phyloP scores from a whole-genome alignment of 2,797 vertebrate genomes.

The Rhincodon typus region DNA sequence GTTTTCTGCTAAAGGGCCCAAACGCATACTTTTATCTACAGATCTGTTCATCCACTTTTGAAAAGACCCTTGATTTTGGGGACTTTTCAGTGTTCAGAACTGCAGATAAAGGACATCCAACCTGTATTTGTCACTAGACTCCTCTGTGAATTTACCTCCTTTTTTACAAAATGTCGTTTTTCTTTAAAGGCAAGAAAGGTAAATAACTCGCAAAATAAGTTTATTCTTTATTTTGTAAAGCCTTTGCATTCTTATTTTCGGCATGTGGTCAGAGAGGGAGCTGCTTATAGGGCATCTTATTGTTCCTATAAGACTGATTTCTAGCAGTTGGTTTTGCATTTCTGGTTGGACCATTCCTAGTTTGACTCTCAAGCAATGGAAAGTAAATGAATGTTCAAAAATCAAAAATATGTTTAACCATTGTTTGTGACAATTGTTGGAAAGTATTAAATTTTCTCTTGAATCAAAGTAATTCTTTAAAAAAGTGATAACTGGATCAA shows the following conservation, averaged over 20 bases:
- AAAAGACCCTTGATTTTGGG: no score
- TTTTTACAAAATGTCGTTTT: background rate
- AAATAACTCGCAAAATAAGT: background rate
- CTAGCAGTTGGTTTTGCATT: background rate
- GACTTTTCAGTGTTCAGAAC: no score
- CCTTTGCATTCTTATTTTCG: background rate
- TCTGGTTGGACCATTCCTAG: background rate
- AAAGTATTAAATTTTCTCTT: background rate
- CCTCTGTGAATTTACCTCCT: background rate
- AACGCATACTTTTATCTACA: no score
- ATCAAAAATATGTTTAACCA: background rate
- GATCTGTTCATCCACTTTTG: no score
- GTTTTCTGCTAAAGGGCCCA: no score
- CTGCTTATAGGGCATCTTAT: background rate
- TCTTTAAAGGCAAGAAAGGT: background rate
- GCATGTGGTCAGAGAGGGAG: background rate
- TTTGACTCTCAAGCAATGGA: background rate
- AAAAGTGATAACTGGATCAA: background rate
- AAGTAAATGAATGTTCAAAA: background rate
- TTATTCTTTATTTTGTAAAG: background rate
- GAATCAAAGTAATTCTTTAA: background rate
- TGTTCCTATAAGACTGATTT: background rate
- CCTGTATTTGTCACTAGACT: background rate
- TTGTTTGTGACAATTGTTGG: background rate
- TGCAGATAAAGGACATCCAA: no score